A percentile compares a stretch with the other conserved stretches of the same genome.
Conservation (phyloP, 2,888 invertebrate species). For the Sinohyriopsis cumingii region DNA sequence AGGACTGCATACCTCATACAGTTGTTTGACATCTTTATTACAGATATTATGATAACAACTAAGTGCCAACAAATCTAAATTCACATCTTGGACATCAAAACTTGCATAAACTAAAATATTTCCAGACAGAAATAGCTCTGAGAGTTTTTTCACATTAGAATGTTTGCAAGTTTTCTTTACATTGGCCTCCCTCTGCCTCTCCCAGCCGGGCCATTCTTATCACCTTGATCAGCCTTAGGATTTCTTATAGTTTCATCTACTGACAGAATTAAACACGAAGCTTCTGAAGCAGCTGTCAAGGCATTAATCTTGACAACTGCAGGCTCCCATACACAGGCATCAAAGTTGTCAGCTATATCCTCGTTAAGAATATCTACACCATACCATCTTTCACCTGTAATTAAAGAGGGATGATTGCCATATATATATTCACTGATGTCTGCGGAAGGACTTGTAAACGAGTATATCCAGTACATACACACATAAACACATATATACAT, state of each 20-base stretch:
- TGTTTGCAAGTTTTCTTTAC: conserved; percentile 22
- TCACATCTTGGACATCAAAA: too few relatives aligned
- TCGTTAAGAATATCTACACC: conserved; percentile 96
- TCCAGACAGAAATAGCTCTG: too few relatives aligned
- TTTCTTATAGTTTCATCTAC: conserved; percentile 96
- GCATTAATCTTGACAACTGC: conserved; percentile 97
- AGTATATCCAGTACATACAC: too few relatives aligned
- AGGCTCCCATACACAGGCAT: conserved; percentile 97
- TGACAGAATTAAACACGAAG: conserved; percentile 94
- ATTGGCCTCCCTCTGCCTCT: conserved; percentile 65
- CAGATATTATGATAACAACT: too few relatives aligned
- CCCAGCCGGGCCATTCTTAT: conserved; percentile 36
- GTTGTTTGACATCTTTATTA: too few relatives aligned
- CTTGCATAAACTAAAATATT: too few relatives aligned
- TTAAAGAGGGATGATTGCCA: background rate
- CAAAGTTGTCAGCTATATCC: conserved; percentile 94
- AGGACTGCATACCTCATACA: too few relatives aligned
- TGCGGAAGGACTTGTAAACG: too few relatives aligned
- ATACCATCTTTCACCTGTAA: conserved; percentile 86
- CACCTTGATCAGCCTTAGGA: conserved; percentile 54
- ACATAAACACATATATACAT: too few relatives aligned
- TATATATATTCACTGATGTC: too few relatives aligned
- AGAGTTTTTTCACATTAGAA: conserved; percentile 36
- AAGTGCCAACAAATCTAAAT: too few relatives aligned
- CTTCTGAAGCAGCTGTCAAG: conserved; percentile 94